Base-by-base conservation (phyloP, 2,113 vertebrate genomes). In the Oenanthe melanoleuca region DNA sequence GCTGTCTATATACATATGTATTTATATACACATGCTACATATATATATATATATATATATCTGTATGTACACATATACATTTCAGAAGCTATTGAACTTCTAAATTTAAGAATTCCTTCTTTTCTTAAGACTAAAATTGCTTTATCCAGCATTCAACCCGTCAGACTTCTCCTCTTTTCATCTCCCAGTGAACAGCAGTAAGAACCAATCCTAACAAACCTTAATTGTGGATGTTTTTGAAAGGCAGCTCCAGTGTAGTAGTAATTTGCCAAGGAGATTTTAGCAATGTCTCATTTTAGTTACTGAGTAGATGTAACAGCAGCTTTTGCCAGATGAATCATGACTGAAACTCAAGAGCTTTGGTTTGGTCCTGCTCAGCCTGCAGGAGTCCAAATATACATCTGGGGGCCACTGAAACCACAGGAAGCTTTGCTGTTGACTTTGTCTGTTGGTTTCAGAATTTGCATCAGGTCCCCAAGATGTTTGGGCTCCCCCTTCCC, bases 241-340 rank as follows among this genome's bases (percentile, higher is more conserved):
- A 94, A 74, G 80, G 28, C 31, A 86, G 60, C 28, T 65, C 59
- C 34, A 57, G 21, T 33, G 50, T 25, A 75, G 57, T 16, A 61
- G 23, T 49, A 86, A 72, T 44, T 63, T 89, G 33, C 85, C 75
- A 80, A 84, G 45, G 25, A 96, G 69, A 50, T 93, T 74, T 90
- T 94, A 95, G n/a, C 38, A 64, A 52, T 47, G 28, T n/a, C 71
- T 93, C 67, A 29, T 88, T 94, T 94, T 81, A 81, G 65, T 21
- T 63, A n/a, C 28, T 88, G 90, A 95, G 70, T 60, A 53, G 59
- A 65, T 66, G 71, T 88, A 89, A 61, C 47, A 77, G 31, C 44
- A 69, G 18, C 53, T 93, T 88, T 91, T 92, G 59, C 88, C 57
- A 84, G 79, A 88, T 1, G 9, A 94, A 80, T 71, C 91, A 73